Percentiles rank a stretch among this genome's conserved stretches.
phyloP scores from a whole-genome alignment of 2,797 vertebrate genomes.

The Cygnus olor region DNA sequence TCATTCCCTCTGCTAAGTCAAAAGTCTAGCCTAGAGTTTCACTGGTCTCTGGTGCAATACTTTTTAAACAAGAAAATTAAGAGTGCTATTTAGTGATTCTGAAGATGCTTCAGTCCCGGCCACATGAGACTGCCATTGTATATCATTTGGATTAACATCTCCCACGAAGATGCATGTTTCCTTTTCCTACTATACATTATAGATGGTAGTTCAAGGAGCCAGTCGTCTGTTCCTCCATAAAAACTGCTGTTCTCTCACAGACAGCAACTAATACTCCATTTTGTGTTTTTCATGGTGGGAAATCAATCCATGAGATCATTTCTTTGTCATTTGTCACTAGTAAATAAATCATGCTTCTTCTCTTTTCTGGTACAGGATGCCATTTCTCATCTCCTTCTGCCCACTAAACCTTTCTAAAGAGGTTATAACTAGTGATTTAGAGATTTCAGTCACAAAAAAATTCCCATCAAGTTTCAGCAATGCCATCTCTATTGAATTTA shows the following conservation, averaged over 20 bases:
- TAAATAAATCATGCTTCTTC: neutral
- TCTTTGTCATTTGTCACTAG: neutral
- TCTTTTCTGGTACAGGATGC: neutral
- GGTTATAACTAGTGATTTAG: conserved; percentile 16
- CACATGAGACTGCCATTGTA: neutral
- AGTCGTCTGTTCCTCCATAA: neutral
- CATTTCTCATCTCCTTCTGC: conserved; percentile 1
- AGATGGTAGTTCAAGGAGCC: neutral
- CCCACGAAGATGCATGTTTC: neutral
- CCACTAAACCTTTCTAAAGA: neutral
- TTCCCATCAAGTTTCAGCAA: neutral
- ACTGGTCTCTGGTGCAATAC: neutral
- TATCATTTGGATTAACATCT: neutral
- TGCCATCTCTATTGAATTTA: neutral
- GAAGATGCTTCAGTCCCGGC: neutral
- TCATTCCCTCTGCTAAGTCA: neutral
- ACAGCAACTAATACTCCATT: neutral
- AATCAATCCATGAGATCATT: neutral
- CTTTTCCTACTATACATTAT: neutral
- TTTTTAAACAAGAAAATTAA: neutral
- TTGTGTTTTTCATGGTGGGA: neutral
- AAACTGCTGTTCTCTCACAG: neutral
- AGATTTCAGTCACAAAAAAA: conserved; percentile 7
- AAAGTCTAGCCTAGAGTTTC: neutral
- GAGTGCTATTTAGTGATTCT: neutral